Conservation (phyloP, 2,888 invertebrate genomes). For the Plagodis dolabraria region DNA sequence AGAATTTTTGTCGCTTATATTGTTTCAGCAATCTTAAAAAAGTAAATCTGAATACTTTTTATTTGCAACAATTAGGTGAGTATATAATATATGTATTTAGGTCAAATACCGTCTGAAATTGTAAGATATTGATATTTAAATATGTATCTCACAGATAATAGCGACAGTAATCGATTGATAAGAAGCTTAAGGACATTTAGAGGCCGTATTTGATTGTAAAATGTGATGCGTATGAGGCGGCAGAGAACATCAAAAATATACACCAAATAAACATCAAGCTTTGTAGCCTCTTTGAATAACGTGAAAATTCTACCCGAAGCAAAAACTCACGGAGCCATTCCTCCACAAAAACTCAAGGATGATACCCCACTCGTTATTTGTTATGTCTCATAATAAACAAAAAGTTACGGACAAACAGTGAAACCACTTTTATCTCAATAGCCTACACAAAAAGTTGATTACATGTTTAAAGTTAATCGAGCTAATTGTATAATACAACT, state of each 20-base stretch:
- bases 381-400: slow-evolving; percentile 14
- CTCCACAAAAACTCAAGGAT: not conserved
- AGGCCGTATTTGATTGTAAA: too few species aligned
- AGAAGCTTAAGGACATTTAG: too few species aligned
- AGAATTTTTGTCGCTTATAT: too few species aligned
- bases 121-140: too few species aligned
- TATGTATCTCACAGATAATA: too few species aligned
- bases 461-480: slow-evolving; percentile 2
- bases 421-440: slow-evolving; percentile 6
- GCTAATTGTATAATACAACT: not conserved
- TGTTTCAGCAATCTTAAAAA: too few species aligned
- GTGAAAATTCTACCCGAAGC: slow-evolving; percentile 1
- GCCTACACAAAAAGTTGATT: slow-evolving; percentile 16
- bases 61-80: too few species aligned
- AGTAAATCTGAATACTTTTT: too few species aligned
- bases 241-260: slow-evolving; percentile 25
- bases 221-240: slow-evolving; percentile 21
- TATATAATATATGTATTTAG: too few species aligned
- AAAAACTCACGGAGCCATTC: not conserved
- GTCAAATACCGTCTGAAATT: too few species aligned
- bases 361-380: slow-evolving; percentile 5
- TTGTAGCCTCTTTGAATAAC: slow-evolving; percentile 2
- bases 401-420: slow-evolving; percentile 4
- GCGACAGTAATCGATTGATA: slow-evolving; percentile 18
- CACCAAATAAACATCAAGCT: slow-evolving; percentile 23